Evolutionary conservation across 2,888 invertebrate species (phyloP).

Genomic region (Caenorhabditis uteleia): DNA sequence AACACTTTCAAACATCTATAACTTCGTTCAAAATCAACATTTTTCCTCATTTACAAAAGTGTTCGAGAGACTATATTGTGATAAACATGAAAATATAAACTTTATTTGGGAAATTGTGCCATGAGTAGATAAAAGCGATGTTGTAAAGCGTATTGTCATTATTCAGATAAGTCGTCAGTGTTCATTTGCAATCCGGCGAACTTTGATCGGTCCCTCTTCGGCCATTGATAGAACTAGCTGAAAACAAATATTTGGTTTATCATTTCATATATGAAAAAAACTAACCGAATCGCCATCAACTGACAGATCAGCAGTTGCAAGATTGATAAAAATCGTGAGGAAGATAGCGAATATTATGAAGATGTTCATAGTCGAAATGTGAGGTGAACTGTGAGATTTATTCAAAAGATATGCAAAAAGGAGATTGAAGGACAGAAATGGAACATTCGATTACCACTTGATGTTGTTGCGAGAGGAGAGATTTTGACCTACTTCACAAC

Average conservation of each 20-base stretch:
- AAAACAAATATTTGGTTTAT: background rate
- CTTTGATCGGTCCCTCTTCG: constrained; percentile 33
- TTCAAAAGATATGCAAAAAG: too few relatives aligned
- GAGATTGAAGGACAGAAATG: too few relatives aligned
- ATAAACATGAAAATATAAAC: too few relatives aligned
- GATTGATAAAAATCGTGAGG: constrained; percentile 4
- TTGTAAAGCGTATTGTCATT: too few relatives aligned
- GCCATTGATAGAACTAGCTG: constrained; percentile 30
- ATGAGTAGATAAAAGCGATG: too few relatives aligned
- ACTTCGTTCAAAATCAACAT: too few relatives aligned
- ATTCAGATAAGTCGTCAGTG: too few relatives aligned
- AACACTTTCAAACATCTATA: too few relatives aligned
- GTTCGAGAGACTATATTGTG: too few relatives aligned
- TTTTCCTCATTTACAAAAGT: too few relatives aligned
- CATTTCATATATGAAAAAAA: background rate
- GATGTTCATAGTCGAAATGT: background rate
- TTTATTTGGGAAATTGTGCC: too few relatives aligned
- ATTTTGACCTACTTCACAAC: background rate
- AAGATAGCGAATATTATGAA: constrained; percentile 5
- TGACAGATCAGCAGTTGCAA: constrained; percentile 23
- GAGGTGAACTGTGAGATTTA: background rate
- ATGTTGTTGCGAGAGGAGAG: background rate
- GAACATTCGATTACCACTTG: background rate
- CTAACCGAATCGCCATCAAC: constrained; percentile 32
- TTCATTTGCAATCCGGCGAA: constrained; percentile 8